Conservation (phyloP, 2,797 vertebrate genomes). For the Tauraco hartlaubi region DNA sequence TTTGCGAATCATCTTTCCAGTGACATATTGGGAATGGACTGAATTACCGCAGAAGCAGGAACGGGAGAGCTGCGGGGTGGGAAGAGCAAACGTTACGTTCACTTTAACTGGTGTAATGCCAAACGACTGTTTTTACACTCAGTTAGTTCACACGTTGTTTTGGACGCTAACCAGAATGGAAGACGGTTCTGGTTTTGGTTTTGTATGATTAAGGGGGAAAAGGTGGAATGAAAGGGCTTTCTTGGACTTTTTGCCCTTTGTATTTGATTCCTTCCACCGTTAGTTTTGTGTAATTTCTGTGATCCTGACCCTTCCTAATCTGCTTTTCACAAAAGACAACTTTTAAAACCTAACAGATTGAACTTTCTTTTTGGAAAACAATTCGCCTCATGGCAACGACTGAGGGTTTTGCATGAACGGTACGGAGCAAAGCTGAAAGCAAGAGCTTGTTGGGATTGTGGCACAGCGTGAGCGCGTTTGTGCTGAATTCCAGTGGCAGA, state of each 20-base stretch:
- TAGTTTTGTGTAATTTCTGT: not conserved
- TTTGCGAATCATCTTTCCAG: conserved; percentile 60
- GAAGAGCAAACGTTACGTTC: conserved; percentile 86
- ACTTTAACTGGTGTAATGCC: conserved; percentile 86
- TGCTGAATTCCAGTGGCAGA: not conserved
- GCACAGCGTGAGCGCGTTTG: not conserved
- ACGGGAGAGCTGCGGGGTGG: conserved; percentile 75
- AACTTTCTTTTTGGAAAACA: not conserved
- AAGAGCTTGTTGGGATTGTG: not conserved
- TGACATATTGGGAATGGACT: conserved; percentile 76
- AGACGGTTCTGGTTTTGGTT: conserved; percentile 44
- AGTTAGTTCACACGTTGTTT: conserved; percentile 87
- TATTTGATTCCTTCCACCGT: not conserved
- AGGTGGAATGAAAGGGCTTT: conserved; percentile 35
- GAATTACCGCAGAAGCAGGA: conserved; percentile 59
- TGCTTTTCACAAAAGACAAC: not conserved
- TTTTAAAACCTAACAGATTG: not conserved
- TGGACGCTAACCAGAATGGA: conserved; percentile 55
- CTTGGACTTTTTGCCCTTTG: not conserved
- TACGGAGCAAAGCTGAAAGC: not conserved
- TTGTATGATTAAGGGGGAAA: conserved; percentile 58
- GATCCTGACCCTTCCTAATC: not conserved
- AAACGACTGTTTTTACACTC: conserved; percentile 87
- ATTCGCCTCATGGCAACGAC: not conserved
- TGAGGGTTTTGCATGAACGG: not conserved